phyloP scores from a whole-genome alignment of 2,888 invertebrate species.

The Drosophila austrosaltans region DNA sequence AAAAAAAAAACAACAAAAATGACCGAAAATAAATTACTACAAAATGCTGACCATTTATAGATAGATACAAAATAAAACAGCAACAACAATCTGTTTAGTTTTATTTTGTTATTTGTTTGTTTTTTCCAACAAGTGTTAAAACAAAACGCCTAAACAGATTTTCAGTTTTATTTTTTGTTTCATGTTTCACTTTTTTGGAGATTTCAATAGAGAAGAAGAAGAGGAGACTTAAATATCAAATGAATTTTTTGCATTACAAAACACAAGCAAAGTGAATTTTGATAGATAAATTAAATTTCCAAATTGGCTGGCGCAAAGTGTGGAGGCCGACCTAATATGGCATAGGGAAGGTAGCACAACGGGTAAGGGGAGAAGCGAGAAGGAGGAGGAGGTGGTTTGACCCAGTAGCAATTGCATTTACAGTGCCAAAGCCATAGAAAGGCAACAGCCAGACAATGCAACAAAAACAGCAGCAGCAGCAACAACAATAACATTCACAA shows the following conservation, averaged over 20 bases:
- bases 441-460: conserved; percentile 43
- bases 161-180: conserved; percentile 25
- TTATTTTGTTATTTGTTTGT: conserved; percentile 16
- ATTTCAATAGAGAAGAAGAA: background rate
- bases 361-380: background rate
- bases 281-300: conserved; percentile 61
- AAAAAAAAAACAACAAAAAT: background rate
- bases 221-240: conserved; percentile 11
- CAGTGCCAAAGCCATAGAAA: conserved; percentile 69
- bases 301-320: conserved; percentile 36
- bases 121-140: conserved; percentile 37
- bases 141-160: conserved; percentile 44
- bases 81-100: conserved; percentile 30
- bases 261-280: conserved; percentile 2
- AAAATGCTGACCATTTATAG: conserved; percentile 43
- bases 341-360: conserved; percentile 15
- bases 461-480: conserved; percentile 34
- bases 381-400: conserved; percentile 45
- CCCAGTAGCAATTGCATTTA: conserved; percentile 69
- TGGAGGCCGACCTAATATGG: conserved; percentile 40
- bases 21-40: conserved; percentile 19
- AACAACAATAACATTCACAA: conserved; percentile 38
- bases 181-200: conserved; percentile 21
- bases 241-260: conserved; percentile 35
- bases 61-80: conserved; percentile 23